These are phyloP conservation scores for Colinus virginianus DNA, from an alignment of 2,113 vertebrate species.

Conservation along the genomic window DNA sequence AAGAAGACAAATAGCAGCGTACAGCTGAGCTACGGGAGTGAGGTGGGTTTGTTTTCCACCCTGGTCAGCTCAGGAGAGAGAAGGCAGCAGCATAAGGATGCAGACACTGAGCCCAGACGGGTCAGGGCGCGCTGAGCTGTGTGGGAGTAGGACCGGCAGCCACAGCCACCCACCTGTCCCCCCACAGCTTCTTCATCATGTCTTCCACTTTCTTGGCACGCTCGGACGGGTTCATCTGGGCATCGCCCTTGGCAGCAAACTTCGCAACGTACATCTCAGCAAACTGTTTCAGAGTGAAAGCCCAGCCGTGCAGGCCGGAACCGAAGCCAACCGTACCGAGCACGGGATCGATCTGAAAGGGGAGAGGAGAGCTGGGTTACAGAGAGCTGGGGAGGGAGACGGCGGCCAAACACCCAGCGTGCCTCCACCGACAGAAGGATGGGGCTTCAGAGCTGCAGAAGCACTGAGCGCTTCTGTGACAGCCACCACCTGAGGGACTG, in stretches of 20 bases:
- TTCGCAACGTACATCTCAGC: slow-evolving; percentile 96
- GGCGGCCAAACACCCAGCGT: accelerated
- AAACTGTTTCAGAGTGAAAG: slow-evolving; percentile 98
- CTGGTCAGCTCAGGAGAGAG: neutral
- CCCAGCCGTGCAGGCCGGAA: slow-evolving; percentile 96
- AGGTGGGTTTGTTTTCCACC: neutral
- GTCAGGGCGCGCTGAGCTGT: accelerated
- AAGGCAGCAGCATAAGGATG: accelerated
- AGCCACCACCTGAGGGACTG: neutral
- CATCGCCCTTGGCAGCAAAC: slow-evolving; percentile 92
- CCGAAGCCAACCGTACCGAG: slow-evolving; percentile 95
- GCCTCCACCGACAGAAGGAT: neutral
- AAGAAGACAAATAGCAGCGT: accelerated
- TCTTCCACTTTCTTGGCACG: slow-evolving; percentile 96
- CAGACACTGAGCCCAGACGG: accelerated
- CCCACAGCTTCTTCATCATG: slow-evolving; percentile 99
- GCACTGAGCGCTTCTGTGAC: accelerated
- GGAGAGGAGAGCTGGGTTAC: neutral
- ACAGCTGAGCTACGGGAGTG: accelerated
- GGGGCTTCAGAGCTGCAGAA: neutral
- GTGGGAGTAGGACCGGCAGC: no score
- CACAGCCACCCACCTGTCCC: slow-evolving; percentile 81
- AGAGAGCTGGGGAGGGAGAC: neutral
- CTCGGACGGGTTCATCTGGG: slow-evolving; percentile 81
- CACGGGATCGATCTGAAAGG: slow-evolving; percentile 87